Evolutionary conservation across 2,888 invertebrate genomes (phyloP), one percentile per base, ranked within the genome.

Genomic region (Panzeria rudis): DNA sequence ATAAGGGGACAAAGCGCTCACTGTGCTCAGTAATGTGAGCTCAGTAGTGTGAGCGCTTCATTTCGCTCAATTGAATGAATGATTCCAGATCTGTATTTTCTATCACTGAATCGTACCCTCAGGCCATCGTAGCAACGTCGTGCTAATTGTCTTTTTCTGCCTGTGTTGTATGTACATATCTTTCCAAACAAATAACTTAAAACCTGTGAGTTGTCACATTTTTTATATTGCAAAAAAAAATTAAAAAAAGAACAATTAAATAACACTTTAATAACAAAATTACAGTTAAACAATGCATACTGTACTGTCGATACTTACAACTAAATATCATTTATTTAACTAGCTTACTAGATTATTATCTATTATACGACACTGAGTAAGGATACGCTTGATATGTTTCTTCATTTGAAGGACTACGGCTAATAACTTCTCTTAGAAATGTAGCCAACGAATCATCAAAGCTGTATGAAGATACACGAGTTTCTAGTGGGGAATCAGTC

Each of bases 351-450:
- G 13, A 13, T 17, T 17, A 6, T 15, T 13, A 69, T 50, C 59
- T 71, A 20, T 44, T 76, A 54, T 68, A 72, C 23, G 66, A 32
- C 59, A 77, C 7, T 41, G 77, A 72, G 29, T 66, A 66, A 38
- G 23, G 13, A 29, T 32, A 54, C 9, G 20, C 3, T 54, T 69
- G 20, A 64, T 69, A 54, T 9, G 61, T 3, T 38, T 11, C 11
- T 20, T 66, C 47, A 29, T 68, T 38, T 8, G 69, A 25, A n/a
- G 61, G 50, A 44, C n/a, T 52, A 13, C 13, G 47, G 2, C 47
- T 47, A 2, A 82, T 17, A 11, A 72, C 38, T 5, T 77, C 59
- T 5, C 69, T 62, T 13, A 79, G 41, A 41, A 80, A 25, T 11
- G 62, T 20, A 25, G 79, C 75, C 7, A 75, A 64, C 0, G 69